Evolutionary conservation across 1,140 invertebrate species (phyloP), one percentile per base, ranked within the genome.

Genomic region (Lethrus apterus): DNA sequence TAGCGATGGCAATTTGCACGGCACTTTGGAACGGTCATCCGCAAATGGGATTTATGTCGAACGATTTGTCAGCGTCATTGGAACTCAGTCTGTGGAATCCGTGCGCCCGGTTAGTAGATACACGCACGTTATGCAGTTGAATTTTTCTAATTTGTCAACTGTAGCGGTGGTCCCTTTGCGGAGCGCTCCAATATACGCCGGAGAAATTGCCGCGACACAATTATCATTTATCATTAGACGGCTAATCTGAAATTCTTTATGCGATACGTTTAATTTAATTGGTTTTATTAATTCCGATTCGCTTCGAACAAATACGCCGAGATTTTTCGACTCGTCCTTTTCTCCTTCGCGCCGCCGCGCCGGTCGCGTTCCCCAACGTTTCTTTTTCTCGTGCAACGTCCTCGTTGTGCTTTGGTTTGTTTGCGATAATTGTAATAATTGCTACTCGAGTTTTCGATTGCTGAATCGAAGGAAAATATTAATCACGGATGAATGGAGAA

Each of bases 131-230:
- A 42, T 51, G 45, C 49, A 51, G 45, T 42, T 57, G 55, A 57
- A 57, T 54, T 57, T 57, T 57, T 57, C 48, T 45, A 52, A 57
- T 57, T 57, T 54, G 44, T 57, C 55, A 51, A 48, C 55, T 29
- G 46, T 54, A 57, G 41, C 53, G 55, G 55, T 57, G 55, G 55
- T 57, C 55, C 48, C 54, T 57, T 54, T 48, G 40, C 40, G 14
- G 9, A 13, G 14, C 40, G 40, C 40, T 29, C 13, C 40, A 19
- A 19, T 38, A 23, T 38, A 38, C 24, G 24, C 35, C 35, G 35
- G 24, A 24, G 29, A 42, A 42, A 42, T 42, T 42, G 40, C 29
- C 29, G 19, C 21, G 14, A n/a, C 10, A 42, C 40, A 42, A 42
- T 42, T 42, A 42, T 18, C 40, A 42, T 42, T 29, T 24, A 42